Base-by-base conservation (phyloP, 2,888 invertebrate genomes). In the Pherbina coryleti region DNA sequence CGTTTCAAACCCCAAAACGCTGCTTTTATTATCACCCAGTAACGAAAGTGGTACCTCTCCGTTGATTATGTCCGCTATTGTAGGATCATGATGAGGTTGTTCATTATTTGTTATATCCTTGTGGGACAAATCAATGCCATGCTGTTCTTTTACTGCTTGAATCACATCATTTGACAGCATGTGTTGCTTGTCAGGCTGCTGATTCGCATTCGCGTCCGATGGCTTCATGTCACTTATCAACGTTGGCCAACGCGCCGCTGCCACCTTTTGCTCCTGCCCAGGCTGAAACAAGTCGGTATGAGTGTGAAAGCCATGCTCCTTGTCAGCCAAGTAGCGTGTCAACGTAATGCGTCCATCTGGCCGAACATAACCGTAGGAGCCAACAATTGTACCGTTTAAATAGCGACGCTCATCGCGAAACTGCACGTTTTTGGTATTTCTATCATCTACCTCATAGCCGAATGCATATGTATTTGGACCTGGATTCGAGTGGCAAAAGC, bases 291-390 rank as follows among this genome's bases (percentile, higher is more conserved):
- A 84, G 49, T 85, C 83, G 0, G 83, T 82, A 2, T 85, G 83
- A 17, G 83, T 84, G 44, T 83, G 60, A 28, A 93, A 95, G 34
- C 95, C 95, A 5, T 86, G 88, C 14, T 91, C 88, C 8, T 77
- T 76, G 87, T 95, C 94, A 3, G 94, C 93, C 3, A 92, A 86
- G 83, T 94, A 95, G 82, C 91, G 90, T 51, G 92, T 93, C 9
- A 92, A 89, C 76, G 92, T 91, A 0, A 93, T 90, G 69, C 88
- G 91, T 1, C 94, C 94, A 82, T 92, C 91, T 0, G 93, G 91
- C 76, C 93, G 92, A 3, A 94, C 87, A 84, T 93, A 93, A 0
- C 95, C 95, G 85, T 94, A 95, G 81, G 93, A 93, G 4, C 95
- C 95, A 0, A 91, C 90, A 0, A 95, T 93, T 3, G 94, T 94